Evolutionary conservation across 2,888 invertebrate genomes (phyloP), one percentile per base, ranked within the genome.

Genomic region (Stenotaenia linearis): DNA sequence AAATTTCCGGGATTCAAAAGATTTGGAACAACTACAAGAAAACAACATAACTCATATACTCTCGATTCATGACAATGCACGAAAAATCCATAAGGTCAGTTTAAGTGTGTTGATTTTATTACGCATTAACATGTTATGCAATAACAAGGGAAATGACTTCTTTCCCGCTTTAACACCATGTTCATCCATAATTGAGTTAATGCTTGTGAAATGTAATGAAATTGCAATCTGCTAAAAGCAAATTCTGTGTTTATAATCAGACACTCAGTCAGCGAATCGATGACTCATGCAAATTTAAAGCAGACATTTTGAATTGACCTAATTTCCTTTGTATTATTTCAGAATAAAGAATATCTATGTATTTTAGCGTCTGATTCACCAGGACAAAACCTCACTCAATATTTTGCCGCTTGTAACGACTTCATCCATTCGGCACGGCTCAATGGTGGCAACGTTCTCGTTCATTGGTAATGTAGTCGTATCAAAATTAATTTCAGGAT

Each of bases 341-440:
- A 97, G 97, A 96, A 97, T 87, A 96, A 95, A 85, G 94, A 96
- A 87, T 98, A 98, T 86, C 89, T 97, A 78, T 97, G 97, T 86
- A 95, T 98, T 82, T 91, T 94, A 90, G 97, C 97, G 74, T 93
- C 96, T n/a, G 98, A 98, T 87, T 93, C 93, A 15, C 95, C 97
- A 0, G 93, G 94, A 84, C 97, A 98, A 88, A 96, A 97, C 88
- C 89, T 98, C 79, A 92, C 93, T 40, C 96, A 96, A 87, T 96
- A 94, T 88, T 97, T 98, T 88, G 90, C 95, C 74, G 88, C 95
- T 82, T 96, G 96, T 88, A 97, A 96, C 88, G 97, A 98, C 86
- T 98, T 98, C 86, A 97, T 98, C 83, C 98, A 98, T 86, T 92
- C 92, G 0, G 97, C 97, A 0, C 90, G 98, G 40, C 89, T 96